Base-by-base conservation (phyloP, 2,888 invertebrate species). In the Agonopterix subpropinquella region DNA sequence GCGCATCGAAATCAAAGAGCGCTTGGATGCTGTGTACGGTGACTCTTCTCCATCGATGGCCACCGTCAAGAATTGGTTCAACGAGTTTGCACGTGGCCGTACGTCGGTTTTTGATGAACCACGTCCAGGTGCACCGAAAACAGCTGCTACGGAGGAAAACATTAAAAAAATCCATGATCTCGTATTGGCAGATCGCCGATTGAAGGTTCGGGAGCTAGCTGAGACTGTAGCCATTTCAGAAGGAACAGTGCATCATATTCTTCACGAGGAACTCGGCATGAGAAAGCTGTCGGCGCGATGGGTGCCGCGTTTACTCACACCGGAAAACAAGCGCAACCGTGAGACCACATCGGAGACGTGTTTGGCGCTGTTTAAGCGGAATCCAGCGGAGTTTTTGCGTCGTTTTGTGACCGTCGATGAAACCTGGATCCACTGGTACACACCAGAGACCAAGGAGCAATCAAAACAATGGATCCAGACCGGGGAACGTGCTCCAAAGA, bases 261-360 rank as follows among this genome's bases (percentile, higher is more conserved):
- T 65, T 28, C 28, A 56, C 53, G 51, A 63, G 18, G 8, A 58
- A 11, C 58, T 62, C 50, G 52, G 43, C 41, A 59, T 59, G 58
- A 57, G 42, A 60, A 61, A 64, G 53, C 53, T 59, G 10, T 60
- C 47, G 48, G 58, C 64, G 49, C 53, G 61, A 53, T 69, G 62
- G 61, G 58, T 70, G 61, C 61, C 64, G 62, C 64, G 62, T 47
- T 59, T 59, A 53, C 53, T 61, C 48, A 61, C 56, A 47, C 5
- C 50, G 36, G 56, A 56, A 42, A 53, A 57, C 11, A 62, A 61
- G 50, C 50, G 44, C 41, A 53, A 53, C 11, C 55, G 57, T 39
- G 37, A 36, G 47, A 35, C 11, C 15, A 46, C 35, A 41, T 46
- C 46, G n/a, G 10, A 46, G 8, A 10, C 36, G 18, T 10, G 36